Base-by-base conservation (phyloP, 2,888 invertebrate species). In the Drosophila subsilvestris region DNA sequence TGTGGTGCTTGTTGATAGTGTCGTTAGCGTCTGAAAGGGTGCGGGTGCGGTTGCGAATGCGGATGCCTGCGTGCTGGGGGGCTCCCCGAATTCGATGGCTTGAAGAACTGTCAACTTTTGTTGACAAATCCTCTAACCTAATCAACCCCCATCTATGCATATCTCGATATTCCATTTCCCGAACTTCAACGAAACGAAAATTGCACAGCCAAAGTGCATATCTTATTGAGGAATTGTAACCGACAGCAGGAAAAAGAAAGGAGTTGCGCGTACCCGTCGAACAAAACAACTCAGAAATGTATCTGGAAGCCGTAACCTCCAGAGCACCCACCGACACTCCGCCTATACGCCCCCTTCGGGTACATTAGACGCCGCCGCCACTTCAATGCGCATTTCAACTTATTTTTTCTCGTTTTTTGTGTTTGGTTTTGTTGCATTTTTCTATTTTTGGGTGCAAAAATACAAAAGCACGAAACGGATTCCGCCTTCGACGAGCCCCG, bases 391-490 rank as follows among this genome's bases (percentile, higher is more conserved):
- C 83, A 79, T 80, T 82, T 76, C 63, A 78, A 63, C 63, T 66
- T 66, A 43, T 58, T 80, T 73, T 73, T 58, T 56, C 69, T 56
- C 63, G 59, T 54, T 72, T 66, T 66, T 58, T 44, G 17, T 37
- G 56, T n/a, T 18, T 44, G 49, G 66, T 63, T 71, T 60, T 69
- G 71, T 82, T 82, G 80, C 80, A 66, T 81, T 80, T 84, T 74
- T 74, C 63, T 68, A 78, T 77, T 82, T 84, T 84, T 85, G 61
- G 85, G 75, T 85, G 80, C 79, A 69, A 74, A 85, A 82, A 85
- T 85, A 85, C 83, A 85, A 85, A 83, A 79, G 82, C 84, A 84
- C 76, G 75, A 76, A 77, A 74, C 79, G 80, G 72, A 71, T 63
- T 61, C 76, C 45, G 44, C 59, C 59, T 25, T 63, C 50, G 12